Conservation (phyloP, 2,797 vertebrate genomes). For the Salarias fasciatus region DNA sequence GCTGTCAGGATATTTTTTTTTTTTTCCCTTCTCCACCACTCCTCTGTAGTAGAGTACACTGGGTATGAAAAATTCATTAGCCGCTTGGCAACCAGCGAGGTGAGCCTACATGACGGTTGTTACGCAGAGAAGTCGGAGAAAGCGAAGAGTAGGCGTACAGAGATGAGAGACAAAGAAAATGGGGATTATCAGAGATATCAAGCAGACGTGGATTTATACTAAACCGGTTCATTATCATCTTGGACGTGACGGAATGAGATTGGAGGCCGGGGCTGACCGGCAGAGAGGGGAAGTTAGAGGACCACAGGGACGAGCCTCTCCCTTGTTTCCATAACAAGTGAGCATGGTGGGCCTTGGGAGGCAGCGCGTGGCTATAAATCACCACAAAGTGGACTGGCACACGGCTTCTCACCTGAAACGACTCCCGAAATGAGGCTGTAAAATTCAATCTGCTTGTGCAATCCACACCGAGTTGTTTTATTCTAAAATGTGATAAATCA, state of each 20-base stretch:
- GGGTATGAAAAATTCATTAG: slow-evolving; percentile 67
- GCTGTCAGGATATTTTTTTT: slow-evolving; percentile 49
- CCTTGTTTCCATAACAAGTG: slow-evolving; percentile 24
- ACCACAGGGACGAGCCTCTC: slow-evolving; percentile 11
- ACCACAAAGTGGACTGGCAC: slow-evolving; percentile 21
- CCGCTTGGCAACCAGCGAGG: slow-evolving; percentile 48
- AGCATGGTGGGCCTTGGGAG: slow-evolving; percentile 23
- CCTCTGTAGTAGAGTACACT: slow-evolving; percentile 37
- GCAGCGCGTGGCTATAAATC: slow-evolving; percentile 28
- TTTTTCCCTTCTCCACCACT: slow-evolving; percentile 15
- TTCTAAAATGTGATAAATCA: slow-evolving; percentile 11
- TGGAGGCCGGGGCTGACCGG: slow-evolving; percentile 14
- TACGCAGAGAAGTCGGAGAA: slow-evolving; percentile 26
- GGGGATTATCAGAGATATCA: slow-evolving; percentile 23
- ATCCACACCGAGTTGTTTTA: slow-evolving; percentile 1
- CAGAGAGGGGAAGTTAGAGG: slow-evolving; percentile 13
- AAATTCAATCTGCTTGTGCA: slow-evolving; percentile 1
- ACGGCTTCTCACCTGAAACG: slow-evolving; percentile 7
- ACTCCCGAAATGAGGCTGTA: background rate
- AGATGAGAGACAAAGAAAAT: slow-evolving; percentile 16
- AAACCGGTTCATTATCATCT: slow-evolving; percentile 41
- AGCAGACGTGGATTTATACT: slow-evolving; percentile 29
- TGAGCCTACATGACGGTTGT: slow-evolving; percentile 29
- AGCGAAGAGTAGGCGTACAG: slow-evolving; percentile 29
- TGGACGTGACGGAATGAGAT: slow-evolving; percentile 14